Evolutionary conservation across 1,140 invertebrate genomes (phyloP), one percentile per base, ranked within the genome.

Genomic region (Aphis gossypii): DNA sequence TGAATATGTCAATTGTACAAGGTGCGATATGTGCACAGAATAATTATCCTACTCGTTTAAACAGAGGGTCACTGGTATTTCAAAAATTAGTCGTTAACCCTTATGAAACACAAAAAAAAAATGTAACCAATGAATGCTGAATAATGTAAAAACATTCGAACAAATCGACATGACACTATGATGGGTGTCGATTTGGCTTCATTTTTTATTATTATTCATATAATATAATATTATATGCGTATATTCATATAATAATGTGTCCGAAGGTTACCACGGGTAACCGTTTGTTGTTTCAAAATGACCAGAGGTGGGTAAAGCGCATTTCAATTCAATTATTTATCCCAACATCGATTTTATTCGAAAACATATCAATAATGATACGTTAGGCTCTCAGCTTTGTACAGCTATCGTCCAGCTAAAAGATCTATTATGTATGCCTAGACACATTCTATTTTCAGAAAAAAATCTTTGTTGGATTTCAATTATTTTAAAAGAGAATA

Each of bases 251-350:
- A 54, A 56, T 41, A 89, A 90, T n/a, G 23, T n/a, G 54, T 14
- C 21, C 54, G 4, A 2, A 30, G 51, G 88, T 90, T 60, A 41
- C 88, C 25, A 56, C 35, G 51, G 88, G 88, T n/a, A n/a, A 90
- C 88, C 11, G 88, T 90, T 56, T 90, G 88, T 90, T 90, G 51
- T 89, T 56, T 51, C 48, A 35, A 51, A 89, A 89, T 35, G 87
- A 38, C 48, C 48, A 54, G 21, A 89, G 46, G 87, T 38, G 46
- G 87, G n/a, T 44, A 90, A 46, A 46, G 44, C 4, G 23, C 38
- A 41, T 60, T 90, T 89, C 87, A 21, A 60, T 89, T 90, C 88
- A 90, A 60, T 60, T 90, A 90, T 90, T 90, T 41, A 90, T 90
- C 54, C 20, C 5, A 25, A 30, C 38, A 60, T 90, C 38, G 88